A percentile compares a stretch with the other conserved stretches of the same genome.
Conservation (phyloP, 37 sponge, comb jelly and placozoan genomes). For the Agelas oroides region DNA sequence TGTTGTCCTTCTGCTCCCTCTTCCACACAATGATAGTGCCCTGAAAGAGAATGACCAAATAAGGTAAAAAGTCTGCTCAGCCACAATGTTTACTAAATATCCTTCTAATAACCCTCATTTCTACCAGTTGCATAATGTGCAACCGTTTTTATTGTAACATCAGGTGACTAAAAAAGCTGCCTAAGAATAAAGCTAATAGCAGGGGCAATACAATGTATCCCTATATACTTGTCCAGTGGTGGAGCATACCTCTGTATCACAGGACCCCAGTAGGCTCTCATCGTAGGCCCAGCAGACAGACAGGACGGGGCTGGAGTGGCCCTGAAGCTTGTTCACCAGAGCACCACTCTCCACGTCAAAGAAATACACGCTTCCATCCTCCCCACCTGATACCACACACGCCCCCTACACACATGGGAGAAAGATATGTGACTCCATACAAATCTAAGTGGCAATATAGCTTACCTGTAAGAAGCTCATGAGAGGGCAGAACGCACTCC, state of each 20-base stretch:
- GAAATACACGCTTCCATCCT: constrained; percentile 87
- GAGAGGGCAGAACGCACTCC: constrained; percentile 92
- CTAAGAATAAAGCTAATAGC: no score
- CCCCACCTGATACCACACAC: constrained; percentile 87
- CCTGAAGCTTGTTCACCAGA: constrained; percentile 81
- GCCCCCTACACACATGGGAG: constrained; percentile 40
- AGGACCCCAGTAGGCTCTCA: constrained; percentile 91
- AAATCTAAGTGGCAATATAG: no score
- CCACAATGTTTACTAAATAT: no score
- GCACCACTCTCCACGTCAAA: constrained; percentile 82
- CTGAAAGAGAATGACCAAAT: constrained; percentile 17
- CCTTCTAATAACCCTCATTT: no score
- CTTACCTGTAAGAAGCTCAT: constrained; percentile 88
- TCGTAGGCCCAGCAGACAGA: constrained; percentile 90
- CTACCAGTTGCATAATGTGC: no score
- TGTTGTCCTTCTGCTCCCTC: constrained; percentile 30
- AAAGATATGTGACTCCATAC: not conserved
- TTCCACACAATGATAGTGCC: constrained; percentile 86
- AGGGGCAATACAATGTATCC: no score
- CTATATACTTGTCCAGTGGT: no score
- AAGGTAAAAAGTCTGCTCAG: not conserved
- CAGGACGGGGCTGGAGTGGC: constrained; percentile 86
- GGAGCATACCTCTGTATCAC: constrained; percentile 76
- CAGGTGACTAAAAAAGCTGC: no score
- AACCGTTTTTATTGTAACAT: no score